Evolutionary conservation across 2,888 invertebrate species (phyloP), one percentile per base, ranked within the genome.

Genomic region (Smittia aterrima): DNA sequence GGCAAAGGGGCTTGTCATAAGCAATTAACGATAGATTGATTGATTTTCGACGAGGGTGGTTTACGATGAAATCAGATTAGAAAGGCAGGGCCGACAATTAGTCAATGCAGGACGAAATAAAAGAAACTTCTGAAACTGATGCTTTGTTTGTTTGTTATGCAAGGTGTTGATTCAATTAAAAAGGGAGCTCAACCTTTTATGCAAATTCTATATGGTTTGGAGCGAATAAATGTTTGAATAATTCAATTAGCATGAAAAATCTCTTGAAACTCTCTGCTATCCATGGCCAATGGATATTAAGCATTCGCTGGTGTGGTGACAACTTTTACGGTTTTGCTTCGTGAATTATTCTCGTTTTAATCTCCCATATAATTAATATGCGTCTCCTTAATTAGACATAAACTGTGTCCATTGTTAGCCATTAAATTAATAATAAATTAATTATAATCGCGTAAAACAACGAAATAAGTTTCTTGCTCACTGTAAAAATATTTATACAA

Each of bases 371-470:
- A 70, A 70, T 70, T 70, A 24, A 70, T 47, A 53, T 70, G 24
- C 47, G 53, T 53, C 68, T 22, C 18, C 16, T 70, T 70, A 47
- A 70, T 70, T 70, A 70, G 53, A 70, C 24, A 53, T 32, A 70
- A 47, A 47, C 25, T 47, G 25, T 16, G 58, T 20, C 58, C 58
- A 58, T 58, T 58, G 58, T 58, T 58, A 1, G 64, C 16, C 27
- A 64, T 58, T 58, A 58, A 58, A 58, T 58, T 22, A 70, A 40
- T 70, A 70, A 70, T 53, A 70, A 70, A 70, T 70, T 70, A 70
- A 70, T 70, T 70, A 70, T 20, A 70, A 70, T 53, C 68, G 40
- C 22, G 40, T 70, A 70, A 70, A 47, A 58, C 22, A 22, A 13
- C 58, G n/a, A 47, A 13, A 66, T 70, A 25, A 27, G n/a, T 41